These are phyloP conservation scores for Phylloscopus trochiloides DNA, from an alignment of 2,113 vertebrate species.

Conservation along the genomic window DNA sequence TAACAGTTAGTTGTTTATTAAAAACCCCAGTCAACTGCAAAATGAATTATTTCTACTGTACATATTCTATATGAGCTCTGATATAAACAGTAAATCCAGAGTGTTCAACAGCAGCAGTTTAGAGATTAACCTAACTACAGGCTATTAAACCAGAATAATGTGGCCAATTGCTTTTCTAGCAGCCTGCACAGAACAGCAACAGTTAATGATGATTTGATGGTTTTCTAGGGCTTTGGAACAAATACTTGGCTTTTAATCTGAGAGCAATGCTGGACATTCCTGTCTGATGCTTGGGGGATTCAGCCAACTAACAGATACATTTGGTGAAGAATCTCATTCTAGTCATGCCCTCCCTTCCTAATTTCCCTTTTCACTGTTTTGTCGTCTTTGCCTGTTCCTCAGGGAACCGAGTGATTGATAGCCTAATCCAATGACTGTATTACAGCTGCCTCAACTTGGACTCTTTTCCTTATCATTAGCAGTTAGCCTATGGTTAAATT, in stretches of 20 bases:
- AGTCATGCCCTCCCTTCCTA: conserved; percentile 79
- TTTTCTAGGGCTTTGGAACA: conserved; percentile 33
- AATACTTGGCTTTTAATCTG: conserved; percentile 49
- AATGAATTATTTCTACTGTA: not conserved
- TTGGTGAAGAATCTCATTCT: conserved; percentile 78
- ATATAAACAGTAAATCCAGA: not conserved
- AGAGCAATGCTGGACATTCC: conserved; percentile 41
- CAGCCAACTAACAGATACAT: conserved; percentile 68
- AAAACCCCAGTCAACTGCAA: not conserved
- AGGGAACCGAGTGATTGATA: conserved; percentile 85
- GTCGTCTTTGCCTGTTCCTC: conserved; percentile 79
- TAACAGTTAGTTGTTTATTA: not conserved
- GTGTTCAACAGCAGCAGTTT: not conserved
- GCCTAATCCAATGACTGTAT: conserved; percentile 87
- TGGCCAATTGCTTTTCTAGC: not conserved
- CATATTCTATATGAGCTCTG: not conserved
- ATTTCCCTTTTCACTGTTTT: conserved; percentile 83
- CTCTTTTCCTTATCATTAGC: conserved; percentile 89
- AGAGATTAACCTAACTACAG: not conserved
- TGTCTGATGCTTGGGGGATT: conserved; percentile 64
- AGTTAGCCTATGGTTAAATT: conserved; percentile 91
- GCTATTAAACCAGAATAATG: not conserved
- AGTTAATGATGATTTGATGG: conserved; percentile 14
- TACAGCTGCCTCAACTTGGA: conserved; percentile 82
- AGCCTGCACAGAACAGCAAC: not conserved